Evolutionary conservation across 1,140 invertebrate genomes (phyloP), one percentile per base, ranked within the genome.

Genomic region (Drosophila pallidifrons): DNA sequence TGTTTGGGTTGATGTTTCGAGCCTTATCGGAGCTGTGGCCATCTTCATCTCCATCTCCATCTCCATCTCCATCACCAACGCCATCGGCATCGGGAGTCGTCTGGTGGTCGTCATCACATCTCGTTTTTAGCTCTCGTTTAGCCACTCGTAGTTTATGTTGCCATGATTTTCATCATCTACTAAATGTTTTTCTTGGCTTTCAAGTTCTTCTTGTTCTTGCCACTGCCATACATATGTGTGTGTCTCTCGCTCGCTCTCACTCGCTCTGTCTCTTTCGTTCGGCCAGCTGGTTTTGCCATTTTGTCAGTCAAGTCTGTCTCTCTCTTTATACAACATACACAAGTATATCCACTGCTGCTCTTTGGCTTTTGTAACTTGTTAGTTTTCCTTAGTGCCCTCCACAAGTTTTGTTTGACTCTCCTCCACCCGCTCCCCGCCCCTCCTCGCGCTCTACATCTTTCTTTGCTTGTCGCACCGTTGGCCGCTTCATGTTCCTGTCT

Each of bases 81-180:
- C n/a, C 46, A 47, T 47, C 46, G 46, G 15, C 46, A 8, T 16
- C 32, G 30, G 54, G 54, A 7, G 7, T 10, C 28, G 5, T 41
- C 28, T 57, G 13, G 35, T 38, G 63, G 54, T 71, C 59, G 70
- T 65, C 70, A 66, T 52, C 60, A 57, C 63, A 66, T 69, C 59
- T 60, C 49, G 15, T 20, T 63, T 58, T 61, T 28, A 41, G 20
- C 8, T 52, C 41, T 43, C 45, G 67, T 57, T 66, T 69, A 69
- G 71, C 68, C 64, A 60, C 64, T 86, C 73, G 60, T 72, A 77
- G 85, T 89, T 88, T 79, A 81, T 83, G 75, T 81, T 83, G 81
- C 85, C 81, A 88, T 88, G 85, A 88, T 88, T 89, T 89, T 89
- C 85, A 88, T 89, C 85, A 88, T 81, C 81, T 73, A 89, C 86